phyloP scores from a whole-genome alignment of 92 coral and sea anemone species.

The Diadumene lineata region DNA sequence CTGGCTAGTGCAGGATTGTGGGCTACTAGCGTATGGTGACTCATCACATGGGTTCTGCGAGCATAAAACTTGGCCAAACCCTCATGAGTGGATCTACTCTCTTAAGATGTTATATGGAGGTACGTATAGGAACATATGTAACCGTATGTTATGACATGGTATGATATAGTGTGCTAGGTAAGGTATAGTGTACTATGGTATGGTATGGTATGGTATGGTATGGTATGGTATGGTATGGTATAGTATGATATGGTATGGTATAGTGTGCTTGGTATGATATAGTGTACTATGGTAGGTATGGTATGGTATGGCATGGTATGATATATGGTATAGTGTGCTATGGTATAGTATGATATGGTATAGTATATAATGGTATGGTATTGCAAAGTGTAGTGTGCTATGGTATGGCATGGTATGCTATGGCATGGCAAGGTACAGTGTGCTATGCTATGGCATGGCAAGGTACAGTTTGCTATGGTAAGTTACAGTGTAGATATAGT shows the following conservation, averaged over 20 bases:
- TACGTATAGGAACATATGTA: background rate
- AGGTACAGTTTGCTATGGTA: too few species aligned
- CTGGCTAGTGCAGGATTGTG: constrained; percentile 13
- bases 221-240: background rate
- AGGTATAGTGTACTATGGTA: background rate
- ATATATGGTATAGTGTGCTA: too few species aligned
- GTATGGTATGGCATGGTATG: background rate
- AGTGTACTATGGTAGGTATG: background rate
- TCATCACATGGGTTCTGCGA: constrained; percentile 52
- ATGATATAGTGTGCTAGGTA: background rate
- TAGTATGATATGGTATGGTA: too few species aligned
- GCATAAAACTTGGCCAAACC: constrained; percentile 57
- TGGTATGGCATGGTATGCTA: too few species aligned
- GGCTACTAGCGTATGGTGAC: constrained; percentile 17
- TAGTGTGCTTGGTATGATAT: background rate
- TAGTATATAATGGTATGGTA: too few species aligned
- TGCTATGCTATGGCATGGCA: too few species aligned
- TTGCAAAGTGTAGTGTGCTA: too few species aligned
- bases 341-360: too few species aligned
- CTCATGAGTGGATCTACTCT: constrained; percentile 34
- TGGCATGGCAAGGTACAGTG: too few species aligned
- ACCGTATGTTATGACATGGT: background rate
- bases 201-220: background rate
- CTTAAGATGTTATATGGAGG: background rate
- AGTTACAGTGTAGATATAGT: background rate